Evolutionary conservation across 2,797 vertebrate species (phyloP).

Genomic region (Aldrovandia affinis): DNA sequence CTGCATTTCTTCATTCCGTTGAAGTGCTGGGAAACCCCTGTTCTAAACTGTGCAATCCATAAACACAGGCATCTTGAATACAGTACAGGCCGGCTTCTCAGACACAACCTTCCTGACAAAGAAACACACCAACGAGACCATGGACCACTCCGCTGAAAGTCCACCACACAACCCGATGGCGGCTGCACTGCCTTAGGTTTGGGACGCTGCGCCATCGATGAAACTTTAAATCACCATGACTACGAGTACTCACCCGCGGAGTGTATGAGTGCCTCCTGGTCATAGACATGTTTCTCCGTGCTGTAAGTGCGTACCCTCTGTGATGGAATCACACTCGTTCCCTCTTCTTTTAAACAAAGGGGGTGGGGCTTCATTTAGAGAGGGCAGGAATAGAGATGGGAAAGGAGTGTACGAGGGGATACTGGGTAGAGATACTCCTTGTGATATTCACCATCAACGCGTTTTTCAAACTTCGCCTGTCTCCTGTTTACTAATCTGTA

Average conservation of each 20-base stretch:
- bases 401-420: neutral
- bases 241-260: slow-evolving; percentile 30
- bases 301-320: neutral
- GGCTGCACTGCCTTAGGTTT: neutral
- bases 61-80: too few species aligned
- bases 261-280: slow-evolving; percentile 34
- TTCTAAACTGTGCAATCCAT: too few species aligned
- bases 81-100: too few species aligned
- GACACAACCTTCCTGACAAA: too few species aligned
- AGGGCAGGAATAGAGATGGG: neutral
- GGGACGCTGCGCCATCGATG: neutral
- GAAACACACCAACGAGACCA: neutral
- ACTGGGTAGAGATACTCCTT: neutral
- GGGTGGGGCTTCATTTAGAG: neutral
- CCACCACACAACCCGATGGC: too few species aligned
- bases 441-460: slow-evolving; percentile 6
- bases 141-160: neutral
- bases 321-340: neutral
- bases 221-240: slow-evolving; percentile 3
- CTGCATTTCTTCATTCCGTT: too few species aligned
- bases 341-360: slow-evolving; percentile 21
- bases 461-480: slow-evolving; percentile 3
- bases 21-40: too few species aligned
- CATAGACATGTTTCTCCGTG: slow-evolving; percentile 32
- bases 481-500: neutral